phyloP scores from a whole-genome alignment of 2,888 invertebrate genomes.

The Sphaerophoria rueppellii region DNA sequence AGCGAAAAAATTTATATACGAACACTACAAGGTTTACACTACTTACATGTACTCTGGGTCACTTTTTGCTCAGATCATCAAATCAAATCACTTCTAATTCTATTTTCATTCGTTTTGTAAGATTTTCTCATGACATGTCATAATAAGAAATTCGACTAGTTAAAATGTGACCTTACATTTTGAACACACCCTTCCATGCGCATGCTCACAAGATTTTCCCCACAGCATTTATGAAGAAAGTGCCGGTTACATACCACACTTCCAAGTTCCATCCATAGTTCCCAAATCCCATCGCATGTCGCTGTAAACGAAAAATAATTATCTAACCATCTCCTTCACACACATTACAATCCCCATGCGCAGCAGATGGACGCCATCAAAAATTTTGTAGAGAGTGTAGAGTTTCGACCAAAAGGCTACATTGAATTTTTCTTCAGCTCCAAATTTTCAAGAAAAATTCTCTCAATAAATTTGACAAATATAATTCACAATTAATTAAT shows the following conservation, averaged over 20 bases:
- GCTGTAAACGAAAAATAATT: neutral
- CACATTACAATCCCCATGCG: conserved; percentile 74
- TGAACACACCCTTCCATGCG: conserved; percentile 45
- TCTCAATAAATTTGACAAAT: conserved; percentile 24
- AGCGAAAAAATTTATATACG: too few species aligned
- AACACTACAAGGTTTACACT: too few species aligned
- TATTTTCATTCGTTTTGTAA: too few species aligned
- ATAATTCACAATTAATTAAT: conserved; percentile 1
- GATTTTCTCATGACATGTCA: too few species aligned
- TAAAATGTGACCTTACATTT: neutral
- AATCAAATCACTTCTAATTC: too few species aligned
- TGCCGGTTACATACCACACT: conserved; percentile 57
- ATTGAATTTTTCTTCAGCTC: conserved; percentile 73
- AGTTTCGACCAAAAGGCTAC: conserved; percentile 75
- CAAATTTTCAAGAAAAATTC: conserved; percentile 68
- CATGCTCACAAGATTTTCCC: conserved; percentile 29
- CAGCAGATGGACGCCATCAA: conserved; percentile 77
- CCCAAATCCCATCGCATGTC: conserved; percentile 26
- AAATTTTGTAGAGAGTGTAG: conserved; percentile 74
- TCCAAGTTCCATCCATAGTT: conserved; percentile 20
- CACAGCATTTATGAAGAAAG: conserved; percentile 56
- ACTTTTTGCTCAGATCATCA: too few species aligned
- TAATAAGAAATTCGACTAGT: too few species aligned
- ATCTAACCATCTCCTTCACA: conserved; percentile 32
- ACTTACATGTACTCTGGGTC: too few species aligned